Evolutionary conservation across 2,797 vertebrate species (phyloP).

Genomic region (Craterocephalus amniculus): DNA sequence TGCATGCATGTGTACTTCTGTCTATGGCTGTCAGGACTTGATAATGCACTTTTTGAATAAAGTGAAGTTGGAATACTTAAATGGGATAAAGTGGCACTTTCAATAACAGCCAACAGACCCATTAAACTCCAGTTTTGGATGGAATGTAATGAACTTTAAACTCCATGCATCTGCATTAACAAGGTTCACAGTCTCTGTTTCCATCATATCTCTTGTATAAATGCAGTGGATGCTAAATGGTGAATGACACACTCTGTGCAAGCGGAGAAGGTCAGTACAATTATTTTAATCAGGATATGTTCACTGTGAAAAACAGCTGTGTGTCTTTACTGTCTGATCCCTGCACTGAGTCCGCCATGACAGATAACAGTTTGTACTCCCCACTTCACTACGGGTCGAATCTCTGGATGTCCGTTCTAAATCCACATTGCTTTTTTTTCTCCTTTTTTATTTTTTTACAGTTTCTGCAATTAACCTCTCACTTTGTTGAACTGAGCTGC

Average conservation of each 20-base stretch:
- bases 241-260: neutral
- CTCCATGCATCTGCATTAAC: neutral
- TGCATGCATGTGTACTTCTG: neutral
- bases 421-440: neutral
- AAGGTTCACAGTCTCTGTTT: too few species aligned
- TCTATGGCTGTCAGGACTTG: neutral
- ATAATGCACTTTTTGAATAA: too few species aligned
- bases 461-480: neutral
- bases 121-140: neutral
- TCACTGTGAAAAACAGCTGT: slow-evolving; percentile 5
- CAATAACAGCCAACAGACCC: neutral
- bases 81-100: neutral
- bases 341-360: too few species aligned
- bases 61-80: neutral
- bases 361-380: neutral
- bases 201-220: too few species aligned
- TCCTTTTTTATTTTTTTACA: neutral
- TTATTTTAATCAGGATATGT: neutral
- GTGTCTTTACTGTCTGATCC: neutral
- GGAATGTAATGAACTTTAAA: neutral
- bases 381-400: neutral
- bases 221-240: too few species aligned
- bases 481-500: neutral
- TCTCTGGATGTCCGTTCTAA: neutral
- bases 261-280: neutral